Base-by-base conservation (phyloP, 1,140 invertebrate genomes). In the Phthorimaea operculella region DNA sequence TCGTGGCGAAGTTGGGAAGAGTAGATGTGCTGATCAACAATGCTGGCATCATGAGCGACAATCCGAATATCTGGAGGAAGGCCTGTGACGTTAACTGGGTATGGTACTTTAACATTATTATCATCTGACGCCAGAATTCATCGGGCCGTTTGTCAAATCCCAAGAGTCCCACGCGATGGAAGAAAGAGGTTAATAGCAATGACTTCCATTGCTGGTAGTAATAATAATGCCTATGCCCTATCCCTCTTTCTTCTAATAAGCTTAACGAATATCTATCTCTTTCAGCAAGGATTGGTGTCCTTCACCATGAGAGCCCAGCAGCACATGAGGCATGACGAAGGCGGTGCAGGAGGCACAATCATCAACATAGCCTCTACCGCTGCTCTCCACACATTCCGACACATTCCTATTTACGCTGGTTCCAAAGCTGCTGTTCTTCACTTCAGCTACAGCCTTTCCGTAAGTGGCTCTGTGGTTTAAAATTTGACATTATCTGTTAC, bases 1-100 rank as follows among this genome's bases (percentile, higher is more conserved):
- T 90, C 0, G 75, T 87, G 11, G 59, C 63, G 1, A 76, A 87
- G 9, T 81, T 90, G 36, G 87, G 89, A 12, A 85, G 86, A 4
- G 67, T 91, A 12, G 88, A 91, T 63, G 86, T 92, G n/a, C 83
- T 90, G 33, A 83, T 92, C 50, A 92, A 92, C 73, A 91, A 91
- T 68, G 90, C 89, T 16, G 90, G 88, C 1, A 72, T 80, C 34
- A 66, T 83, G 57, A 65, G 72, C 42, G 80, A 83, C 52, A 42
- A 62, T 1, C 62, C 55, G 10, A 51, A 63, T 36, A 49, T 66
- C 55, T 80, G 66, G 66, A 72, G 65, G 57, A 76, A 53, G 18
- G 66, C 61, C 8, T 55, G 62, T 51, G 64, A 70, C 44, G 64
- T 79, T 12, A 83, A 83, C 55, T 69, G 68, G 63, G 79, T 80